Conservation (phyloP, 2,888 invertebrate species). For the Epinotia bilunana region DNA sequence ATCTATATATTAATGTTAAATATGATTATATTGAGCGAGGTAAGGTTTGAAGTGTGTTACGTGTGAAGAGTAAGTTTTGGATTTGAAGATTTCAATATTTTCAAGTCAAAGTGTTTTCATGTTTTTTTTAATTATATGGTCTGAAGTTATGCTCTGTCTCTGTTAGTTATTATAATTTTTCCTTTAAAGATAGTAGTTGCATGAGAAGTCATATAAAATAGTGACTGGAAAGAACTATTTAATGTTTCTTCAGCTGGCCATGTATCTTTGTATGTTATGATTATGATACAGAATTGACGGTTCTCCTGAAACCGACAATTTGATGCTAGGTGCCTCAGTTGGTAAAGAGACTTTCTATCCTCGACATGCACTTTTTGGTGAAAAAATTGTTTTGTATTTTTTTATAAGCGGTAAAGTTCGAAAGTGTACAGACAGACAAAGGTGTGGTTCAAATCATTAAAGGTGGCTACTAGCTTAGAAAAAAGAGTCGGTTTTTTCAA, state of each 20-base stretch:
- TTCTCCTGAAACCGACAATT: not conserved
- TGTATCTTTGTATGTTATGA: not conserved
- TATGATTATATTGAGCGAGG: constrained; percentile 23
- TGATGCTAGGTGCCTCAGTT: too few species aligned
- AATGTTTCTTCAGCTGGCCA: not conserved
- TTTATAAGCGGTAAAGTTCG: too few species aligned
- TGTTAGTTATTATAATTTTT: not conserved
- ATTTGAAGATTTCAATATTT: constrained; percentile 19
- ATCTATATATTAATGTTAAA: constrained; percentile 10
- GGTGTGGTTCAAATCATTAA: too few species aligned
- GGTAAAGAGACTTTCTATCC: too few species aligned
- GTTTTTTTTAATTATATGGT: constrained; percentile 23
- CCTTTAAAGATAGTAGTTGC: not conserved
- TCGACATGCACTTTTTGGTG: not conserved
- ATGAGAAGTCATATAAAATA: not conserved
- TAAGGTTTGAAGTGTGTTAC: constrained; percentile 39
- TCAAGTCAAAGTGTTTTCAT: constrained; percentile 12
- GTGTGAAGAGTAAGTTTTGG: constrained; percentile 28
- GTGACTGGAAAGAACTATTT: not conserved
- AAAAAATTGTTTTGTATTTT: not conserved
- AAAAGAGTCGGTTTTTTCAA: too few species aligned
- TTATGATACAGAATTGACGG: not conserved
- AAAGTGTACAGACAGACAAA: too few species aligned
- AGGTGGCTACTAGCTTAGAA: too few species aligned
- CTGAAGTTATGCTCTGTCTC: constrained; percentile 23